A percentile compares a stretch with the other conserved stretches of the same genome.
Conservation (phyloP, 2,113 vertebrate species). For the Ovis aries region DNA sequence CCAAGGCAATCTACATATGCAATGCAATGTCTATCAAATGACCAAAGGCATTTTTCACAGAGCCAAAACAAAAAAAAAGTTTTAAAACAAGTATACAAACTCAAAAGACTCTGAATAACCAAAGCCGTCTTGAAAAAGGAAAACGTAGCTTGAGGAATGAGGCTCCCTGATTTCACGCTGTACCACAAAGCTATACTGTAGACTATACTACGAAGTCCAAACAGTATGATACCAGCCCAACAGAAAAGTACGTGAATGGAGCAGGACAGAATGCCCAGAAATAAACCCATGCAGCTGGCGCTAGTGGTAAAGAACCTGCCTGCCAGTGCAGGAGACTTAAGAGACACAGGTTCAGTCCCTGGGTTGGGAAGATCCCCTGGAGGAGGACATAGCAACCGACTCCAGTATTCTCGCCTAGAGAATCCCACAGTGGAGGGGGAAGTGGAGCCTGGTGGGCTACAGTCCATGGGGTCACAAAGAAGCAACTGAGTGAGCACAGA, state of each 20-base stretch:
- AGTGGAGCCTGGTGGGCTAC: accelerated
- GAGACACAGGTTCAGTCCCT: not conserved
- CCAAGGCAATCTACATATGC: not conserved
- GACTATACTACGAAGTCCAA: not conserved
- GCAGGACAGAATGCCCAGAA: not conserved
- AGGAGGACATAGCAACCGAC: not conserved
- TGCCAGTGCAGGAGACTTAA: not conserved
- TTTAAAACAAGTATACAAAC: not conserved
- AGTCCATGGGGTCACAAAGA: not conserved
- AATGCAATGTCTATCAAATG: not conserved
- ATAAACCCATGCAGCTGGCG: accelerated
- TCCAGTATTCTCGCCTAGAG: accelerated
- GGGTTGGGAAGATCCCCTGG: not conserved
- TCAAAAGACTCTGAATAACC: not conserved
- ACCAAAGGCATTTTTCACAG: not conserved
- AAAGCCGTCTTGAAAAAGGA: not conserved
- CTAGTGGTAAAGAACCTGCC: not conserved
- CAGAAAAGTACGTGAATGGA: not conserved
- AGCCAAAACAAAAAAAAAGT: not conserved
- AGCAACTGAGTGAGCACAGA: not conserved
- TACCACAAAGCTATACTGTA: not conserved
- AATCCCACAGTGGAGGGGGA: not conserved
- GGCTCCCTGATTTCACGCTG: not conserved
- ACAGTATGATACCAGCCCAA: not conserved
- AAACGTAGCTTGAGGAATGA: not conserved